Evolutionary conservation across 64 coral and sea anemone species (phyloP), one percentile per base, ranked within the genome.

Genomic region (Actinia equina): DNA sequence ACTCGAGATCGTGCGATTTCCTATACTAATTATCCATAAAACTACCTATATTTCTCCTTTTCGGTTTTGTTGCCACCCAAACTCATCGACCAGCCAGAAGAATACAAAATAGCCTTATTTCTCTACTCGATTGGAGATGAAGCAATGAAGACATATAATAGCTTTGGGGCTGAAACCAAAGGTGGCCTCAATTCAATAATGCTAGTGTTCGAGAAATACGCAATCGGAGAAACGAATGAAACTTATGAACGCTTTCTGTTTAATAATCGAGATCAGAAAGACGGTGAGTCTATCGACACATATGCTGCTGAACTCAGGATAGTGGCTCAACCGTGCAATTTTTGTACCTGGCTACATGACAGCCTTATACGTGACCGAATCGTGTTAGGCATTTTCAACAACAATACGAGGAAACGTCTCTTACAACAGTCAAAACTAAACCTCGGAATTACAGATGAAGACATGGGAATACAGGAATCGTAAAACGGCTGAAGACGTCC

Each of bases 151-250:
- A 91, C 30, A 3, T 90, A 84, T 77, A 90, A 87, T 77, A 90
- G 84, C 61, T 93, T 93, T 41, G 87, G 65, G 44, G 16, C 17
- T 14, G 89, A 84, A 79, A 80, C 91, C 57, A 23, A 52, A 17
- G 15, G 53, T 1, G 82, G 86, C 8, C 51, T 90, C 23, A 13
- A 43, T 12, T 20, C 43, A 17, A 94, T 90, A 41, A 27, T 85
- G n/a, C 77, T 88, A 84, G 81, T 63, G 49, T 87, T 84, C 22
- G 83, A 95, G 55, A 89, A 88, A 41, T 94, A 80, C 65, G 85
- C 86, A 3, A 37, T 90, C 17, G 93, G 89, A 15, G 93, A 94
- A 57, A 94, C 80, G 2, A 94, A 94, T 53, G 82, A 95, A 18
- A 91, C 85, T 12, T 86, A 88, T 49, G 89, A 95, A 82, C 49